Conservation (phyloP, 1,140 invertebrate genomes). For the Oncopodura yosiiana region DNA sequence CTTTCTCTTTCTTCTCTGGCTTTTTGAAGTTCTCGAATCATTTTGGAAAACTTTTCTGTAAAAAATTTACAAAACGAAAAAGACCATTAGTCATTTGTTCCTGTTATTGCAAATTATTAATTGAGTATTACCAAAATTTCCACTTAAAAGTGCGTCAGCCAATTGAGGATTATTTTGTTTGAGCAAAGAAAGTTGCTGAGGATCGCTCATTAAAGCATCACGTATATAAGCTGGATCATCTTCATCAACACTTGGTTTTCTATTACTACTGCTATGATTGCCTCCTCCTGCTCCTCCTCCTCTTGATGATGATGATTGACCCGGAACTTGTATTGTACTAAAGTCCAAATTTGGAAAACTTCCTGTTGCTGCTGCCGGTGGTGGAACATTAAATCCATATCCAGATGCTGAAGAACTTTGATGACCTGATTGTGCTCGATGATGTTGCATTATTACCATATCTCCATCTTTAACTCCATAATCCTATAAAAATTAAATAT, state of each 20-base stretch:
- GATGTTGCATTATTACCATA: constrained; percentile 69
- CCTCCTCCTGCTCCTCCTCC: constrained; percentile 36
- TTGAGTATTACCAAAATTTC: constrained; percentile 53
- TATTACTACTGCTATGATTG: constrained; percentile 31
- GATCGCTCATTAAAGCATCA: constrained; percentile 83
- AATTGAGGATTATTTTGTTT: constrained; percentile 88
- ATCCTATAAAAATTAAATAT: constrained; percentile 38
- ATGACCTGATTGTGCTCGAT: background rate
- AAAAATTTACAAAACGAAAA: constrained; percentile 25
- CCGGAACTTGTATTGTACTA: constrained; percentile 68
- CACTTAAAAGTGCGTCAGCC: constrained; percentile 78
- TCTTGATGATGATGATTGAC: constrained; percentile 24
- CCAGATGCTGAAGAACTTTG: background rate
- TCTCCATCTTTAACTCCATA: constrained; percentile 79
- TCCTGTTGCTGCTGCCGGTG: constrained; percentile 20
- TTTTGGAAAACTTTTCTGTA: constrained; percentile 67
- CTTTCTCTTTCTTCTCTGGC: constrained; percentile 65
- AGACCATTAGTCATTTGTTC: background rate
- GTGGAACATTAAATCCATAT: background rate
- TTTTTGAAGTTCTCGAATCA: constrained; percentile 70
- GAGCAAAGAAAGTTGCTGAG: constrained; percentile 77
- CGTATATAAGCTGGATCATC: constrained; percentile 81
- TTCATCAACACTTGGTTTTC: constrained; percentile 39
- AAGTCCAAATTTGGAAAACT: constrained; percentile 64
- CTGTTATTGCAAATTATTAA: background rate